Conservation (phyloP, 2,113 vertebrate species). For the Oreotragus oreotragus region DNA sequence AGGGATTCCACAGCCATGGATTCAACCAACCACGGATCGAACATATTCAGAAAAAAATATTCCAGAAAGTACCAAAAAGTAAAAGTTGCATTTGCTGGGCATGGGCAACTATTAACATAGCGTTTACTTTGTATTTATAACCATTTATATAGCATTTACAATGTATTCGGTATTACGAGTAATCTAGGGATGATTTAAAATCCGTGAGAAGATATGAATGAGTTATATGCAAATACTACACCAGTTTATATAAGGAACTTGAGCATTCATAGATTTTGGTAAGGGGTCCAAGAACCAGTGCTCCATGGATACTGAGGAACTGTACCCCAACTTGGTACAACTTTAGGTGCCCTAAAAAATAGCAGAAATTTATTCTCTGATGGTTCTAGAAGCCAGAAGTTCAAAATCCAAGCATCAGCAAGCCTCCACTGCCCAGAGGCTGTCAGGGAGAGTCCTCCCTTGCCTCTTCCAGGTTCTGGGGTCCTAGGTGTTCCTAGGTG, state of each 20-base stretch:
- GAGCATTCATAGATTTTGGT: neutral
- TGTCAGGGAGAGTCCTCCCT: neutral
- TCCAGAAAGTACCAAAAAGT: neutral
- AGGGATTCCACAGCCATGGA: neutral
- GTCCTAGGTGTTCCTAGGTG: neutral
- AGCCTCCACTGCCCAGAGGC: neutral
- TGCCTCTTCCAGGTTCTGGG: neutral
- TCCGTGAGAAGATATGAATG: neutral
- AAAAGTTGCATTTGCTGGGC: neutral
- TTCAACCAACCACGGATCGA: neutral
- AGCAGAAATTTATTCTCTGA: neutral
- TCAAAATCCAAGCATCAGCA: neutral
- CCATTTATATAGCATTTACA: neutral
- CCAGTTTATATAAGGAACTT: neutral
- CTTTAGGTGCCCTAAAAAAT: neutral
- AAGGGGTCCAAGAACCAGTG: neutral
- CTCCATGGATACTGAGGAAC: neutral
- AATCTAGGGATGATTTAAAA: neutral
- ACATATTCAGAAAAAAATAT: neutral
- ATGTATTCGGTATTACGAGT: neutral
- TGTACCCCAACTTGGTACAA: neutral
- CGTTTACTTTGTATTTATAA: neutral
- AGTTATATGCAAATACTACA: neutral
- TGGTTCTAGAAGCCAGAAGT: neutral
- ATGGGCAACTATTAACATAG: neutral